Percentiles rank a stretch among this genome's conserved stretches.
Evolutionary conservation across 2,113 vertebrate genomes (phyloP).

Genomic region (Gavia stellata): DNA sequence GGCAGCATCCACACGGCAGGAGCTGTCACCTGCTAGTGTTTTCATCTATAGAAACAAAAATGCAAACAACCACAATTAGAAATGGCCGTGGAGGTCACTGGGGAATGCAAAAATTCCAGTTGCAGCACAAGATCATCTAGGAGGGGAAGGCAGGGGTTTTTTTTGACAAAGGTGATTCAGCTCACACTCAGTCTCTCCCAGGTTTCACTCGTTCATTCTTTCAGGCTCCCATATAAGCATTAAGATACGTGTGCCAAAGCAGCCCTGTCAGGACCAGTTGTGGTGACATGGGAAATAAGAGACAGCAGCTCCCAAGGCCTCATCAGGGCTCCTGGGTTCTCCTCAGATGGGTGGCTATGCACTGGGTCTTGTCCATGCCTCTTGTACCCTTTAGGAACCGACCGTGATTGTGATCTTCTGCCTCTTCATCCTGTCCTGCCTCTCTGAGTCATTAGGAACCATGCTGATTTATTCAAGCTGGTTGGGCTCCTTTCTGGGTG

Average conservation of each 20-base stretch:
- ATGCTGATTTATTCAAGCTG: neutral
- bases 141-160: neutral
- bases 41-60: neutral
- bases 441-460: neutral
- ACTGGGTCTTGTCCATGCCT: neutral
- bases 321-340: rapidly evolving
- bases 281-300: neutral
- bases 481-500: neutral
- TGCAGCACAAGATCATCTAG: neutral
- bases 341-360: neutral
- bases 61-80: neutral
- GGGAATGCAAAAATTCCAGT: neutral
- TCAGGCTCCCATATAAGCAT: neutral
- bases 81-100: neutral
- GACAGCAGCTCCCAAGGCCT: neutral
- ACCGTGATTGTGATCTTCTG: neutral
- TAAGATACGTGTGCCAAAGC: neutral
- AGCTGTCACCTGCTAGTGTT: neutral
- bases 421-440: neutral
- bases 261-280: neutral
- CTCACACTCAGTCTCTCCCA: neutral
- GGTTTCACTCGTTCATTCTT: neutral
- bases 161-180: neutral
- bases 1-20: neutral
- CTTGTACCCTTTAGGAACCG: neutral